Percentiles rank a stretch among this genome's conserved stretches.
phyloP scores from a whole-genome alignment of 2,113 vertebrate genomes.

The Pseudonaja textilis region DNA sequence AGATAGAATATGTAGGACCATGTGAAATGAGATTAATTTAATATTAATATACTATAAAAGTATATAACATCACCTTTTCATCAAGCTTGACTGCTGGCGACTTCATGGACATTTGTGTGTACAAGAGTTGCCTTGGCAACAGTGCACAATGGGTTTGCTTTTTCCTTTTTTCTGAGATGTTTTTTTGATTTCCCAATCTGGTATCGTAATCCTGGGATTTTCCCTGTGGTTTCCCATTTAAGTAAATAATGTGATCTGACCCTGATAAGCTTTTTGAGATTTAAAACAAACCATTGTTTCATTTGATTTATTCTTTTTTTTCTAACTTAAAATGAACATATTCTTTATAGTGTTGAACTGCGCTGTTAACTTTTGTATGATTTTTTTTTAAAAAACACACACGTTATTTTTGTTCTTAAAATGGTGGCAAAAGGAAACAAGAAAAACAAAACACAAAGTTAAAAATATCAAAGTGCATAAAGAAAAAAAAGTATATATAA shows the following conservation, averaged over 20 bases:
- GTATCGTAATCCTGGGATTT: not conserved
- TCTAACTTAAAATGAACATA: not conserved
- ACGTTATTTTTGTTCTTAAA: not conserved
- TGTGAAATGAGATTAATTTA: not conserved
- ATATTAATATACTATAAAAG: not conserved
- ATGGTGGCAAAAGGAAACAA: not conserved
- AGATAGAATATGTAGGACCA: not conserved
- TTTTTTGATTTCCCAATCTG: not conserved
- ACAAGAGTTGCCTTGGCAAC: not conserved
- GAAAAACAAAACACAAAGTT: not conserved
- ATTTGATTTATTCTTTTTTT: not conserved
- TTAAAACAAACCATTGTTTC: not conserved
- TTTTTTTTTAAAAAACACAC: not conserved
- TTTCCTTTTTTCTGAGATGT: not conserved
- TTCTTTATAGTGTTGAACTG: not conserved
- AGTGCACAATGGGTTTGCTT: not conserved
- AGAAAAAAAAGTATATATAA: not conserved
- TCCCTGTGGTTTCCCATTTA: not conserved
- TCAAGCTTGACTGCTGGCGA: not conserved
- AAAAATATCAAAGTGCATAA: not conserved
- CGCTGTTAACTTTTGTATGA: not conserved
- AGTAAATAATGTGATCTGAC: not conserved
- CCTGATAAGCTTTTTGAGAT: not conserved
- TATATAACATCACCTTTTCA: not conserved
- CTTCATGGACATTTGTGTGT: not conserved